Conservation (phyloP, 2,113 vertebrate genomes). For the Hucho hucho region DNA sequence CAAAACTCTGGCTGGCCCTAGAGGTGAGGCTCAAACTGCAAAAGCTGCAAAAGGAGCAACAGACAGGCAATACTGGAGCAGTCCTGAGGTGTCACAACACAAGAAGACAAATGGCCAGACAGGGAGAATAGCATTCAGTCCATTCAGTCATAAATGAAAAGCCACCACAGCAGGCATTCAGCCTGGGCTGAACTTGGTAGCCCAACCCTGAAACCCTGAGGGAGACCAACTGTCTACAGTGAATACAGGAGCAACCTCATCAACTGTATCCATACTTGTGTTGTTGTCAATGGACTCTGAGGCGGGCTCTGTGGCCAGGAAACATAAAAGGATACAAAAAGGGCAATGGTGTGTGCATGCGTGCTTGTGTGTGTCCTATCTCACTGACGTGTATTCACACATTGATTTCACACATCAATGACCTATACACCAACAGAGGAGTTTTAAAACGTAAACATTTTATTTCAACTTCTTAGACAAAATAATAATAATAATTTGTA, state of each 20-base stretch:
- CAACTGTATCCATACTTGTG: constrained; percentile 21
- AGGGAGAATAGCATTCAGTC: not conserved
- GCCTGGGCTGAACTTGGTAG: constrained; percentile 10
- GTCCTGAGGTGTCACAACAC: too few species aligned
- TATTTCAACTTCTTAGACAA: too few species aligned
- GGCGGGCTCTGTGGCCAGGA: not conserved
- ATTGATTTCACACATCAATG: too few species aligned
- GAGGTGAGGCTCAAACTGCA: too few species aligned
- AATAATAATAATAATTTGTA: too few species aligned
- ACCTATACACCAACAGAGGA: not conserved
- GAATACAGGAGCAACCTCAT: constrained; percentile 22
- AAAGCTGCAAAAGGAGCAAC: too few species aligned
- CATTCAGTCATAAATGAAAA: not conserved
- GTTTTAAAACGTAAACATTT: not conserved
- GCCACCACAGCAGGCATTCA: not conserved
- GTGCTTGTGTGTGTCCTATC: not conserved
- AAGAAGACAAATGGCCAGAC: not conserved
- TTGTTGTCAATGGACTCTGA: constrained; percentile 31
- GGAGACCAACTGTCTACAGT: constrained; percentile 22
- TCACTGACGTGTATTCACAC: not conserved
- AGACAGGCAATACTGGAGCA: not conserved
- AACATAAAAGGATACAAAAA: constrained; percentile 39
- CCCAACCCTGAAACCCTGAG: constrained; percentile 27
- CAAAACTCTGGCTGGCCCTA: too few species aligned
- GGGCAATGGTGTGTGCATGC: constrained; percentile 46